A percentile compares a stretch with the other conserved stretches of the same genome.
These are phyloP conservation scores for Marmota flaviventris DNA, from an alignment of 2,113 vertebrate species.

Conservation along the genomic window DNA sequence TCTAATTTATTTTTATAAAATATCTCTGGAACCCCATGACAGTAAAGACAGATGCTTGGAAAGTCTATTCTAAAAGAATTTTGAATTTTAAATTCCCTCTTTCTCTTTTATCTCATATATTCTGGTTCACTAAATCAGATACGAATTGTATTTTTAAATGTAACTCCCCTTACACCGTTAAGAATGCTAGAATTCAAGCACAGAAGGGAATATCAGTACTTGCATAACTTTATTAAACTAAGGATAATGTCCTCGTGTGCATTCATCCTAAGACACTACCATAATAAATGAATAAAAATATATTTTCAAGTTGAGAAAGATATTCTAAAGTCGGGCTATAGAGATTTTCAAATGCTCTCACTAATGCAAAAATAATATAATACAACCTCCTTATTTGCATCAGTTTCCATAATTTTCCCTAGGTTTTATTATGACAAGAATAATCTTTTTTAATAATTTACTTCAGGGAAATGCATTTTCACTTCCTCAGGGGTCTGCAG, in stretches of 20 bases:
- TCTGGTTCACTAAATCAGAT: slow-evolving; percentile 49
- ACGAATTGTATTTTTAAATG: slow-evolving; percentile 17
- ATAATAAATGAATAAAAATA: not conserved
- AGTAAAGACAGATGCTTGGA: slow-evolving; percentile 42
- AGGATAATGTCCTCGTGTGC: not conserved
- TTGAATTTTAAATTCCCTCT: slow-evolving; percentile 28
- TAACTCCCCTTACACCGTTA: not conserved
- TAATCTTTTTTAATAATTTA: slow-evolving; percentile 35
- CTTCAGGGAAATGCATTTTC: not conserved
- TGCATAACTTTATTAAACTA: not conserved
- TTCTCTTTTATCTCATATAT: slow-evolving; percentile 50
- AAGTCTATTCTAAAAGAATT: slow-evolving; percentile 47
- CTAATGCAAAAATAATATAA: slow-evolving; percentile 27
- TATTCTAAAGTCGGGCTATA: not conserved
- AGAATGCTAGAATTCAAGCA: not conserved
- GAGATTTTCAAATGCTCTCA: slow-evolving; percentile 50
- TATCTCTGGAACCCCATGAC: slow-evolving; percentile 34
- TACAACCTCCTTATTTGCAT: not conserved
- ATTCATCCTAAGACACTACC: not conserved
- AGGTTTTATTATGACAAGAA: slow-evolving; percentile 11
- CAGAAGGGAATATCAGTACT: not conserved
- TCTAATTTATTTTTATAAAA: slow-evolving; percentile 59
- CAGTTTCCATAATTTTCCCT: slow-evolving; percentile 38
- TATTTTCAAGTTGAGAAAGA: slow-evolving; percentile 14
- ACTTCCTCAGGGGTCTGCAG: not conserved